Evolutionary conservation across 2,113 vertebrate genomes (phyloP), one percentile per base, ranked within the genome.

Genomic region (Bostrychus sinensis): DNA sequence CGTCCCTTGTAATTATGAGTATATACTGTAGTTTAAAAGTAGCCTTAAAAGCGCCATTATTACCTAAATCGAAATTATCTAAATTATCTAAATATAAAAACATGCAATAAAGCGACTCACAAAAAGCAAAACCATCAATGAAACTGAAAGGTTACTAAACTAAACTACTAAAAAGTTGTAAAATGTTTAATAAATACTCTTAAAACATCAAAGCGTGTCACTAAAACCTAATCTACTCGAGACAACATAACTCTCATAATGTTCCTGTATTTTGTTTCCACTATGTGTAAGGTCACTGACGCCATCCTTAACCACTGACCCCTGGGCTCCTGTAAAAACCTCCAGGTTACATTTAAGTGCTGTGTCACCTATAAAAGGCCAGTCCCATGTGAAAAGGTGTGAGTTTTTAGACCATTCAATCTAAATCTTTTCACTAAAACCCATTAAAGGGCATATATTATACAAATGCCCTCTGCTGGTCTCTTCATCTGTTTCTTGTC

Each of bases 231-330:
- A 61, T 12, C n/a, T 28, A 46, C 34, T 34, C 16, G 30, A 48
- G 4, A 36, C 17, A 32, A 28, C 36, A 13, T 38, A 46, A 9
- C 30, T 22, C 67, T 36, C 30, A 48, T 34, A 57, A 19, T 20
- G 19, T 56, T 13, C 34, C 26, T 1, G 0, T 71, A 39, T 42
- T 16, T 16, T 5, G 4, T 64, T 60, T 75, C 25, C 12, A 43
- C 8, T 54, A 63, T 26, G 36, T 46, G 17, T 26, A 23, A 63
- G 78, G 56, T 65, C 56, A 81, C 28, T 3, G 45, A 51, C 1
- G 23, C 16, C 2, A 17, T 54, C 48, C 17, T 77, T 76, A 81
- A 82, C 73, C 37, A 76, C 22, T 66, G 50, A 81, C 58, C 56
- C 46, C n/a, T 10, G 28, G 28, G 12, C 26, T 60, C 56, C 51